Base-by-base conservation (phyloP, 2,113 vertebrate genomes). In the Halichoeres trimaculatus region DNA sequence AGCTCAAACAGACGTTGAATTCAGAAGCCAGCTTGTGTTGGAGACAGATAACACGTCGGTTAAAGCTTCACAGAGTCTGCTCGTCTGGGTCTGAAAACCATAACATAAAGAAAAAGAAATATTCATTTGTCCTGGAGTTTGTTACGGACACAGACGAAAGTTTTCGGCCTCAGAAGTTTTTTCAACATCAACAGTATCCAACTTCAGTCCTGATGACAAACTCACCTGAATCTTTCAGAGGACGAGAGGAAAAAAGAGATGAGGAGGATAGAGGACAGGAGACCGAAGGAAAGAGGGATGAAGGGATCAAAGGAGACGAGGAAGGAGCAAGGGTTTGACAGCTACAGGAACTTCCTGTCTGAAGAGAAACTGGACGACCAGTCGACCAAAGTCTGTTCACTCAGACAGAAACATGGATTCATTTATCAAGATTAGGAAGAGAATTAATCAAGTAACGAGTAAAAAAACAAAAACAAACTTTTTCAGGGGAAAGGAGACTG, bases 141-240 rank as follows among this genome's bases (percentile, higher is more conserved):
- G 36, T 20, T 53, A 70, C 40, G 56, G 23, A 56, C 17, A 26
- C n/a, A 52, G 19, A 56, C 51, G 41, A 1, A 2, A 58, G 24
- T 63, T 64, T 58, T 34, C 19, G 1, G 36, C 47, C 4, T 4
- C 36, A 62, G 23, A 58, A 35, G 45, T 70, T 17, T 8, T 35
- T 67, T 59, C 54, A 75, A 73, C 60, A 76, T 71, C 83, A 84
- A 68, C 59, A 64, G 74, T 68, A 68, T 76, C 77, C 35, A 70
- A 61, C 50, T 68, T 68, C 80, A 75, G 54, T n/a, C n/a, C 45
- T 41, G 81, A 76, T 62, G 74, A 81, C 74, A 70, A 48, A 72
- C 35, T 60, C 59, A 63, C 70, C 75, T 68, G 50, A 82, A 70
- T 24, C 38, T 35, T 53, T 77, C 67, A 64, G 60, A 40, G 14